Percentiles rank a stretch among this genome's conserved stretches.
These are phyloP conservation scores for Tarsius wallacei DNA, from an alignment of 2,797 vertebrate species.

Conservation along the genomic window DNA sequence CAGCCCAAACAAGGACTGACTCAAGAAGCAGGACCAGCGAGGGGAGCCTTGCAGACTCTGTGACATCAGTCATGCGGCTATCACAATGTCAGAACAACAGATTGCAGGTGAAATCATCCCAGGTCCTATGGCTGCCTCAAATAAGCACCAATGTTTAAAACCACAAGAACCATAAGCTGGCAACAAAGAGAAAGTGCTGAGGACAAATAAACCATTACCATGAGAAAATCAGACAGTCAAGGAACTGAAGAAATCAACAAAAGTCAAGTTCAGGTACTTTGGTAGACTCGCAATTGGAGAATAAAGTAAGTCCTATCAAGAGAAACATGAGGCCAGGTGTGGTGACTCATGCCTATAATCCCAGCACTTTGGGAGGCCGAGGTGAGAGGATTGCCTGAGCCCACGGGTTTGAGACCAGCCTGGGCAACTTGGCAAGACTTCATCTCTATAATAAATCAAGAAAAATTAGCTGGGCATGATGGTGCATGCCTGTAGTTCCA, in stretches of 20 bases:
- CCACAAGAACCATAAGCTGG: neutral
- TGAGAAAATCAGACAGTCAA: constrained; percentile 54
- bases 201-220: neutral
- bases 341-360: too few relatives aligned
- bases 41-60: neutral
- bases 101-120: neutral
- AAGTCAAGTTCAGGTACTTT: constrained; percentile 44
- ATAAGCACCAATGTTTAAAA: constrained; percentile 36
- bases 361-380: too few relatives aligned
- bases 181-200: constrained; percentile 15
- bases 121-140: neutral
- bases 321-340: neutral
- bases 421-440: too few relatives aligned
- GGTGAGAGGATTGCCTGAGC: too few relatives aligned
- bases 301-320: constrained; percentile 51
- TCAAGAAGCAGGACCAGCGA: neutral
- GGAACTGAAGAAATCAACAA: constrained; percentile 57
- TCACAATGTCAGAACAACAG: constrained; percentile 2
- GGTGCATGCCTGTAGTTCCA: too few relatives aligned
- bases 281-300: constrained; percentile 61
- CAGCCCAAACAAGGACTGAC: neutral
- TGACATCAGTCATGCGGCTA: neutral
- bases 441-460: too few relatives aligned
- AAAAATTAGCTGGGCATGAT: too few relatives aligned
- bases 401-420: too few relatives aligned